Evolutionary conservation across 1,140 invertebrate genomes (phyloP), one percentile per base, ranked within the genome.

Genomic region (Anastrepha obliqua): DNA sequence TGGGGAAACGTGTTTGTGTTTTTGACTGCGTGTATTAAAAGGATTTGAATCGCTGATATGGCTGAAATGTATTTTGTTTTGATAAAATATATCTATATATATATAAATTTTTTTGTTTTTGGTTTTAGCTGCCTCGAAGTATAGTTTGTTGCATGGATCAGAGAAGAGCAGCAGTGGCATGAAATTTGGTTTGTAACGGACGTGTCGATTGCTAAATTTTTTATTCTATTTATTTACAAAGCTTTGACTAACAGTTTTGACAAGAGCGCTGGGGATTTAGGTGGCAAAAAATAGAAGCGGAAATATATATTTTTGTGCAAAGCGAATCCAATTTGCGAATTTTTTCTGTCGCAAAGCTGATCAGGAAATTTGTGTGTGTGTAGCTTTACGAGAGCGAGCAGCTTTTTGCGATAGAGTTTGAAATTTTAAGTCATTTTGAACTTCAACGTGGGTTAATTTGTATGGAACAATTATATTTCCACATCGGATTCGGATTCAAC

Each of bases 11-110:
- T 55, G 74, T 81, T 55, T 58, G 74, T 81, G 74, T 81, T 81
- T 81, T 47, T n/a, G 67, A 74, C 42, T 74, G 42, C 44, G 51
- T n/a, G 60, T 3, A 15, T n/a, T 13, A 11, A 67, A 81, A 29
- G 47, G 74, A 51, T 81, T 81, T 81, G 74, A 55, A 51, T 81
- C 74, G 51, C 74, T 55, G 74, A n/a, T 81, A 58, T 81, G 74
- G 44, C 29, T 29, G 0, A 29, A 29, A 51, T 20, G 17, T 17
- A n/a, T 55, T 55, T 81, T 81, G 39, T 58, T 58, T 47, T 55
- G 6, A 11, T 55, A 55, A 8, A 8, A 8, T 2, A 67, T 29
- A 5, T 67, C 5, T 67, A 39, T 8, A 67, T 5, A 67, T 8
- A 29, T 3, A 20, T 5, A 29, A 29, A 58, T 51, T 81, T 20